Conservation (phyloP, 2,797 vertebrate species). For the Sebastes kiyomatsui region DNA sequence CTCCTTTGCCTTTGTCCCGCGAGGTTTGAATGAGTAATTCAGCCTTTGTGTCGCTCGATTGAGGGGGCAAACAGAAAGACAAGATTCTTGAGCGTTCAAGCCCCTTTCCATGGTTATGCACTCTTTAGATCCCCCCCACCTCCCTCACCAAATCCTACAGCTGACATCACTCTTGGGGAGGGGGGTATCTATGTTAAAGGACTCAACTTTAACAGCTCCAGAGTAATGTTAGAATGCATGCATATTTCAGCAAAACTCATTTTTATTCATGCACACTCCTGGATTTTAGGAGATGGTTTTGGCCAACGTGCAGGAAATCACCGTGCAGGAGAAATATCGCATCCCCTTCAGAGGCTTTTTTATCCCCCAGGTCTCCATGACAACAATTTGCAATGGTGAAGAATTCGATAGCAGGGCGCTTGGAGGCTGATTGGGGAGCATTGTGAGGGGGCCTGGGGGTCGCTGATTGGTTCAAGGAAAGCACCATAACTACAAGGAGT, state of each 20-base stretch:
- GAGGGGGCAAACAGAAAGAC: conserved; percentile 99
- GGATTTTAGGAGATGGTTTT: conserved; percentile 38
- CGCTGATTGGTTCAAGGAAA: conserved; percentile 98
- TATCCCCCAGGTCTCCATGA: conserved; percentile 90
- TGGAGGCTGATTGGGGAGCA: conserved; percentile 97
- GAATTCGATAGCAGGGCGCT: conserved; percentile 96
- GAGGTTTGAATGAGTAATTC: conserved; percentile 99
- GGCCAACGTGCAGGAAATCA: conserved; percentile 71
- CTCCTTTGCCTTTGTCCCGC: conserved; percentile 96
- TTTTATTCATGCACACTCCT: neutral
- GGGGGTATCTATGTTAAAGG: conserved; percentile 79
- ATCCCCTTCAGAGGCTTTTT: conserved; percentile 88
- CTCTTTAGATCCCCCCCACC: conserved; percentile 85
- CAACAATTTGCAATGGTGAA: conserved; percentile 96
- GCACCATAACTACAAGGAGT: conserved; percentile 93
- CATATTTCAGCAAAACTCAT: conserved; percentile 13
- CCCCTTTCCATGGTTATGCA: conserved; percentile 99
- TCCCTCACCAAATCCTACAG: conserved; percentile 84
- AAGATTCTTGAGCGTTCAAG: conserved; percentile 99
- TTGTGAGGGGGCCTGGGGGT: conserved; percentile 96
- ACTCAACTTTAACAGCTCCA: conserved; percentile 74
- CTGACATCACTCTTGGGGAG: conserved; percentile 86
- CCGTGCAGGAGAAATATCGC: conserved; percentile 87
- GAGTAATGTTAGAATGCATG: conserved; percentile 77
- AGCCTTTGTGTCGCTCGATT: conserved; percentile 99